Evolutionary conservation across 2,113 vertebrate species (phyloP).

Genomic region (Meriones unguiculatus): DNA sequence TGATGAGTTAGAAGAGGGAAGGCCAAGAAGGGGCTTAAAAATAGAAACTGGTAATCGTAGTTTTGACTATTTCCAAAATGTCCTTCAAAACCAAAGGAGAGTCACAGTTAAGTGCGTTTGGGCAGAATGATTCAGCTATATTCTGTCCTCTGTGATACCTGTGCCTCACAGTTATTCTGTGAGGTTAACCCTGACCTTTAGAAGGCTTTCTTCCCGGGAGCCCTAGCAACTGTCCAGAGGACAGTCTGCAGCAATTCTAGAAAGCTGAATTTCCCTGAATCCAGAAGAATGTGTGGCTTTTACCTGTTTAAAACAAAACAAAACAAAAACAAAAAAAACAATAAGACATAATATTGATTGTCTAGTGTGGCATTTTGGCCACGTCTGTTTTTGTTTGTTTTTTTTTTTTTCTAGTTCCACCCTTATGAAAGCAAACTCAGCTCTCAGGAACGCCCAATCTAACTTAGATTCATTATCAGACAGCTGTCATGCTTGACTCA

Average conservation of each 20-base stretch:
- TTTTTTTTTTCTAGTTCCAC: background rate
- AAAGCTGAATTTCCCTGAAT: background rate
- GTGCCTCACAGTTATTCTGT: background rate
- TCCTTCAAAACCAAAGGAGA: conserved; percentile 32
- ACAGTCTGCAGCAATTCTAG: background rate
- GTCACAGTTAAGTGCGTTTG: background rate
- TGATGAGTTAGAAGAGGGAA: background rate
- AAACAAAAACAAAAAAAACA: background rate
- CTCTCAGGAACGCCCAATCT: background rate
- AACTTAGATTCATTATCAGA: background rate
- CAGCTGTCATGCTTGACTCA: background rate
- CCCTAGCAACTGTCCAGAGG: background rate
- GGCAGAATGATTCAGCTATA: background rate
- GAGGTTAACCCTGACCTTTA: background rate
- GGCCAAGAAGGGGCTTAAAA: background rate
- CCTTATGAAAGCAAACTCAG: background rate
- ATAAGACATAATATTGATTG: background rate
- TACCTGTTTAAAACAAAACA: background rate
- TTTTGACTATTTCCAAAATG: background rate
- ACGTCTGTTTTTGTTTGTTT: background rate
- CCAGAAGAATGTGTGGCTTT: background rate
- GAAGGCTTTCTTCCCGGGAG: conserved; percentile 8
- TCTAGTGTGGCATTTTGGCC: background rate
- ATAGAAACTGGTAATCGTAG: conserved; percentile 30
- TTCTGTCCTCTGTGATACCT: background rate